Conservation (phyloP, 2,113 vertebrate species). For the Pelusios castaneus region DNA sequence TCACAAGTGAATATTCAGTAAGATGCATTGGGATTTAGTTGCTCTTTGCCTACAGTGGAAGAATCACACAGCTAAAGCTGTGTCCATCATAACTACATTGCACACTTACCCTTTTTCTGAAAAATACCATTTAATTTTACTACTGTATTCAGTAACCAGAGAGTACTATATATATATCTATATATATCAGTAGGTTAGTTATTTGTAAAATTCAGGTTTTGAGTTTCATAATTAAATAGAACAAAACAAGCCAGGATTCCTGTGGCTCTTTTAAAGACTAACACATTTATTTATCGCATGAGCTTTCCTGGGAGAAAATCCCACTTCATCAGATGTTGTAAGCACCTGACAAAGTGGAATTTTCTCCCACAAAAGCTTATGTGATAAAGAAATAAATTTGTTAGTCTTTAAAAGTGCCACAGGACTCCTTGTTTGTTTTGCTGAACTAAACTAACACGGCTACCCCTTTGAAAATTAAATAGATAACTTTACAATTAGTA, state of each 20-base stretch:
- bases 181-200: not conserved
- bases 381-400: too few species aligned
- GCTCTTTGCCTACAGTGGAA: not conserved
- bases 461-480: too few species aligned
- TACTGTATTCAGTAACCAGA: not conserved
- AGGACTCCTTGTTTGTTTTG: too few species aligned
- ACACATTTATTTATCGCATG: too few species aligned
- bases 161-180: not conserved
- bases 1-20: not conserved
- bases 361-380: too few species aligned
- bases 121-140: not conserved
- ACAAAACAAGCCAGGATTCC: too few species aligned
- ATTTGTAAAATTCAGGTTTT: not conserved
- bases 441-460: too few species aligned
- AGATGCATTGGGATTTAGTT: not conserved
- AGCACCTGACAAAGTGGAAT: too few species aligned
- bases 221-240: not conserved
- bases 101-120: not conserved
- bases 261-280: too few species aligned
- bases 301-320: too few species aligned
- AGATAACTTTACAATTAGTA: not conserved
- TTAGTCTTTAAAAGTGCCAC: too few species aligned
- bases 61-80: not conserved
- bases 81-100: not conserved
- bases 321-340: too few species aligned